Percentiles rank a stretch among this genome's conserved stretches.
phyloP scores from a whole-genome alignment of 30 jellyfish, hydroid and myxozoan genomes.

The Phacellophora camtschatica region DNA sequence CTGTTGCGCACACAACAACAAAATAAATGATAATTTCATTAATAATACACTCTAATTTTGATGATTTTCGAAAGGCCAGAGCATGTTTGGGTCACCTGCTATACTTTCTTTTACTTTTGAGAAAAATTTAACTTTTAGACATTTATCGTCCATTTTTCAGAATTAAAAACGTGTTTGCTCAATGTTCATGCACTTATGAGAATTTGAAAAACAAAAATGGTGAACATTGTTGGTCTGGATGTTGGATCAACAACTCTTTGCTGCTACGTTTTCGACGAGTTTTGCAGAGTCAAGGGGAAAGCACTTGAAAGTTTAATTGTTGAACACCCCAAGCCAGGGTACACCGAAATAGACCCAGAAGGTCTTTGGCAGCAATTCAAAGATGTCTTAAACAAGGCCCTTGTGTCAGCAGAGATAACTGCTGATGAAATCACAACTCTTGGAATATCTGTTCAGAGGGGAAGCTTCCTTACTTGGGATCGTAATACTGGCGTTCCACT shows the following conservation, averaged over 20 bases:
- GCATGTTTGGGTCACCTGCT: no score
- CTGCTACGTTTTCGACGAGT: conserved; percentile 57
- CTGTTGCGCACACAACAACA: no score
- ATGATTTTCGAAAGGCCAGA: no score
- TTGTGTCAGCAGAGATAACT: conserved; percentile 57
- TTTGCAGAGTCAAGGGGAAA: conserved; percentile 29
- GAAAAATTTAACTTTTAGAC: no score
- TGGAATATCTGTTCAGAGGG: conserved; percentile 78
- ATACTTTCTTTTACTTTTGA: no score
- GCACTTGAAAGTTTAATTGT: neutral
- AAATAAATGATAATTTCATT: no score
- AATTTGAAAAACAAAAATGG: no score
- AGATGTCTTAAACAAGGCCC: conserved; percentile 43
- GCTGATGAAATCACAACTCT: conserved; percentile 62
- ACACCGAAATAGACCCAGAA: conserved; percentile 77
- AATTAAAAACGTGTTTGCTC: no score
- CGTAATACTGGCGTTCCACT: conserved; percentile 76
- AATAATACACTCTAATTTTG: no score
- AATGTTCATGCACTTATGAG: no score
- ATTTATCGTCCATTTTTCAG: no score
- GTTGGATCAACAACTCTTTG: conserved; percentile 55
- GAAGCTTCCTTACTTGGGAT: conserved; percentile 88
- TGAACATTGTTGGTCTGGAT: conserved; percentile 50
- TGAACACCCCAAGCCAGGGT: conserved; percentile 77
- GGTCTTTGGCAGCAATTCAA: conserved; percentile 72